A percentile compares a stretch with the other conserved stretches of the same genome.
Evolutionary conservation across 1,140 invertebrate species (phyloP).

Genomic region (Nephotettix cincticeps): DNA sequence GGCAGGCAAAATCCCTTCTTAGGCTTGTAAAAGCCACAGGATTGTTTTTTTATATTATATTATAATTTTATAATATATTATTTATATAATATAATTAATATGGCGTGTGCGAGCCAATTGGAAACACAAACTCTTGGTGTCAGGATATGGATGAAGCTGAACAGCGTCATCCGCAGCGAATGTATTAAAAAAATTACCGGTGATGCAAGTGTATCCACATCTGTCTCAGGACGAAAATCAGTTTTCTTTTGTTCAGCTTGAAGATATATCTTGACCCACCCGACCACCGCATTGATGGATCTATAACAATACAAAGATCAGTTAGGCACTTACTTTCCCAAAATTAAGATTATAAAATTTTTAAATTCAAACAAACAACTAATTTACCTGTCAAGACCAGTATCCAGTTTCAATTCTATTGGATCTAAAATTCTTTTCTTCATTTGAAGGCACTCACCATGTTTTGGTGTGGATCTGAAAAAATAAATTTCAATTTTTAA

Average conservation of each 20-base stretch:
- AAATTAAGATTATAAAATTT: not conserved
- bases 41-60: too few relatives aligned
- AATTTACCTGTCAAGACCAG: slow-evolving; percentile 72
- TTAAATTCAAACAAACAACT: slow-evolving; percentile 16
- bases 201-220: slow-evolving; percentile 72
- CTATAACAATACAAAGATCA: slow-evolving; percentile 47
- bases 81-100: too few relatives aligned
- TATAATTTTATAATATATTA: too few relatives aligned
- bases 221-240: slow-evolving; percentile 93
- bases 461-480: slow-evolving; percentile 80
- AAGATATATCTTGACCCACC: slow-evolving; percentile 89
- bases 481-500: too few relatives aligned
- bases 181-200: slow-evolving; percentile 55
- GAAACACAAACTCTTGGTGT: too few relatives aligned
- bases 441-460: slow-evolving; percentile 83
- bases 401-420: slow-evolving; percentile 89
- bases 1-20: too few relatives aligned
- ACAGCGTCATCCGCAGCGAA: too few relatives aligned
- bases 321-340: too few relatives aligned
- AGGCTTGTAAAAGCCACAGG: too few relatives aligned
- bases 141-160: too few relatives aligned
- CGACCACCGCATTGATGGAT: slow-evolving; percentile 81
- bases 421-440: slow-evolving; percentile 86
- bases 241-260: slow-evolving; percentile 93
- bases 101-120: too few relatives aligned